These are phyloP conservation scores for Myocastor coypus DNA, from an alignment of 2,113 vertebrate species.

Conservation along the genomic window DNA sequence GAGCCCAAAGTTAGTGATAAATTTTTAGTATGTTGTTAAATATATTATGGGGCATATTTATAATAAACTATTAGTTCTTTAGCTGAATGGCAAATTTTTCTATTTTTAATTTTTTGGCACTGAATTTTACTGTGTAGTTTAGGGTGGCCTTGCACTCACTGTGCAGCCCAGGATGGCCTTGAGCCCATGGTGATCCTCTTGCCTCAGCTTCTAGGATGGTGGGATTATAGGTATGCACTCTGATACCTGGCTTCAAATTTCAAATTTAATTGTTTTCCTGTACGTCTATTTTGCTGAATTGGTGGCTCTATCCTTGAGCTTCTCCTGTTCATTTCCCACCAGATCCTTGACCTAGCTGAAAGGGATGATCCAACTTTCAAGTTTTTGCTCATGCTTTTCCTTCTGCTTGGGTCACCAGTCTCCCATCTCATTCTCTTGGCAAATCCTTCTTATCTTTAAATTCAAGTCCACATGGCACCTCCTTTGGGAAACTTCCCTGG, in stretches of 20 bases:
- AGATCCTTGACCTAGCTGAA: neutral
- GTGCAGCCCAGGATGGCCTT: neutral
- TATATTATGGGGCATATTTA: neutral
- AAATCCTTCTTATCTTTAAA: constrained; percentile 9
- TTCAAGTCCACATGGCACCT: neutral
- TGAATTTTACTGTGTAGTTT: neutral
- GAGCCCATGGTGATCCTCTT: neutral
- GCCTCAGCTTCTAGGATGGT: neutral
- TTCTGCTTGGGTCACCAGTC: neutral
- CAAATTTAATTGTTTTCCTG: neutral
- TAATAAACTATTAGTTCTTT: neutral
- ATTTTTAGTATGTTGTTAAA: neutral
- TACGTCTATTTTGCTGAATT: neutral
- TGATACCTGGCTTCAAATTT: neutral
- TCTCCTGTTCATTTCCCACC: neutral
- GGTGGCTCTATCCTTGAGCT: neutral
- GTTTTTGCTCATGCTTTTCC: neutral
- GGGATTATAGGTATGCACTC: neutral
- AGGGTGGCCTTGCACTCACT: neutral
- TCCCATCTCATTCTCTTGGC: neutral
- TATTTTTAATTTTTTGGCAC: neutral
- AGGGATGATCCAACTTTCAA: neutral
- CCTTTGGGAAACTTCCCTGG: neutral
- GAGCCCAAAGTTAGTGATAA: constrained; percentile 36
- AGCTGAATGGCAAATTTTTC: constrained; percentile 1